A percentile compares a stretch with the other conserved stretches of the same genome.
phyloP scores from a whole-genome alignment of 2,113 vertebrate genomes.

The Gulo gulo region DNA sequence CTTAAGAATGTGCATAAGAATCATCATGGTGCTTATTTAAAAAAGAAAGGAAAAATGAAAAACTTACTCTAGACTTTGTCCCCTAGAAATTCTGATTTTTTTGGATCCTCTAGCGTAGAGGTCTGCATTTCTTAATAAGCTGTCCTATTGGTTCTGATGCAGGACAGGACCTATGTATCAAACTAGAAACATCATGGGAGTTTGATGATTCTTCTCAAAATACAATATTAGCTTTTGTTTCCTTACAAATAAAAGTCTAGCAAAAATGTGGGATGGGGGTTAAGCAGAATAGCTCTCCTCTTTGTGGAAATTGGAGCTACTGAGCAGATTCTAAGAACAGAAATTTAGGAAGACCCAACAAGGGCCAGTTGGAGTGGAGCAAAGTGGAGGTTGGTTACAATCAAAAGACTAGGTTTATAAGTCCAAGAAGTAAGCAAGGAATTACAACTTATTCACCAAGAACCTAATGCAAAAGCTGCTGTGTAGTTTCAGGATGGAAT shows the following conservation, averaged over 20 bases:
- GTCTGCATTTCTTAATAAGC: background rate
- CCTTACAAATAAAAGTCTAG: background rate
- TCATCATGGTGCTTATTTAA: background rate
- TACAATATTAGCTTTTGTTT: background rate
- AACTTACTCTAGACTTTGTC: background rate
- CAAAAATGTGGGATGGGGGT: background rate
- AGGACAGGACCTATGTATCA: background rate
- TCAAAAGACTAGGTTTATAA: background rate
- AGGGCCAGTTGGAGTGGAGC: background rate
- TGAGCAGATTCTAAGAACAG: background rate
- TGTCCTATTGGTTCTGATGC: background rate
- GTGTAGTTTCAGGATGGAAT: background rate
- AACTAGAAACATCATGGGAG: background rate
- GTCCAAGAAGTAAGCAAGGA: background rate
- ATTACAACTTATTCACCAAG: background rate
- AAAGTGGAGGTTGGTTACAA: background rate
- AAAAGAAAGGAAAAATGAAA: background rate
- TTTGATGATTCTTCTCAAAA: background rate
- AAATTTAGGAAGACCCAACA: background rate
- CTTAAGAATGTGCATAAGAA: constrained; percentile 6
- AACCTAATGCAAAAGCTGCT: background rate
- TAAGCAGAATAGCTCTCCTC: background rate
- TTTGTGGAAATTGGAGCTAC: background rate
- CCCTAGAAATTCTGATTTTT: background rate
- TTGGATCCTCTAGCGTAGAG: background rate